These are phyloP conservation scores for Danio jaintianensis DNA, from an alignment of 2,797 vertebrate species.

Conservation along the genomic window DNA sequence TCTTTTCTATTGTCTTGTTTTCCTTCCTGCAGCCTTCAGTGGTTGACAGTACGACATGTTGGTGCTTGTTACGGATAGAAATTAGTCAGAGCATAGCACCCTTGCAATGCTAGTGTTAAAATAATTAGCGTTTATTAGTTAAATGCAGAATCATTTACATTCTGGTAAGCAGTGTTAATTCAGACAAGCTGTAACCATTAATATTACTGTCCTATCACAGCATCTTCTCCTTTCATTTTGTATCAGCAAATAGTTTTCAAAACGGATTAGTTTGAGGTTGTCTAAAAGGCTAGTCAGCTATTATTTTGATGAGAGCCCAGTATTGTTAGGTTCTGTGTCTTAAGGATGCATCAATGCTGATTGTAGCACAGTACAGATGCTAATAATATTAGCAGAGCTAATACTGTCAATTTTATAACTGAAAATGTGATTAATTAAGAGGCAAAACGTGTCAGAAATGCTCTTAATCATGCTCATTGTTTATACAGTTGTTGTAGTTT, in stretches of 20 bases:
- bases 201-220: neutral
- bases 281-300: neutral
- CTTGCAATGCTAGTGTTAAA: conserved; percentile 10
- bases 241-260: neutral
- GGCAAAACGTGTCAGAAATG: neutral
- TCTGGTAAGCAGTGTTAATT: conserved; percentile 8
- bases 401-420: neutral
- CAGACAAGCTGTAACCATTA: conserved; percentile 6
- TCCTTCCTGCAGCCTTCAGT: neutral
- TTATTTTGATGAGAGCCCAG: neutral
- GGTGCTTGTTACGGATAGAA: conserved; percentile 14
- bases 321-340: neutral
- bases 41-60: neutral
- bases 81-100: neutral
- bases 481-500: too few relatives aligned
- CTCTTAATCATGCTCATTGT: neutral
- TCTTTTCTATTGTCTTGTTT: neutral
- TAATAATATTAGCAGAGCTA: too few relatives aligned
- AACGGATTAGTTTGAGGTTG: neutral
- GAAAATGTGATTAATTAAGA: neutral
- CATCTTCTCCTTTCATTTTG: neutral
- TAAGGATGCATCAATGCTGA: neutral
- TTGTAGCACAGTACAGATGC: neutral
- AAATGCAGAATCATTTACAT: conserved; percentile 8
- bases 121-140: conserved; percentile 32